Conservation (phyloP, 2,797 vertebrate genomes). For the Oryzias sinensis region DNA sequence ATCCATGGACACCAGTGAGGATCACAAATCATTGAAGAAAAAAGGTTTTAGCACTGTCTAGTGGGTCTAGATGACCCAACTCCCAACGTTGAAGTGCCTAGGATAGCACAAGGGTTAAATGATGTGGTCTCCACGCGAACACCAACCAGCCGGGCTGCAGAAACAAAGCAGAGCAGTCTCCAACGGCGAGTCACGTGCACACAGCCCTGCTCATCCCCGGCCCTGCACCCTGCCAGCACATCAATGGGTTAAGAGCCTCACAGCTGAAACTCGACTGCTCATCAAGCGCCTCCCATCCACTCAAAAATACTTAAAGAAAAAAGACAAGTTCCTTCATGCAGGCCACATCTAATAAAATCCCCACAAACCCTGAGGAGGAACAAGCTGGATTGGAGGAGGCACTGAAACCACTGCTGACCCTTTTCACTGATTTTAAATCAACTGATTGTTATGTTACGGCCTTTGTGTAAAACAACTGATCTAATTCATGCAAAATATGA, state of each 20-base stretch:
- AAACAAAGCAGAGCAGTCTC: constrained; percentile 63
- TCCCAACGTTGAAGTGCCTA: too few species aligned
- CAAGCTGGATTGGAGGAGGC: constrained; percentile 55
- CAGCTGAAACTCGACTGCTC: constrained; percentile 13
- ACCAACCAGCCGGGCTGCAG: constrained; percentile 39
- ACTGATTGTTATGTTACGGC: too few species aligned
- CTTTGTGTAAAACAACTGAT: background rate
- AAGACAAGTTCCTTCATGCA: constrained; percentile 28
- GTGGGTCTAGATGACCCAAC: too few species aligned
- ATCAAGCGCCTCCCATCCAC: constrained; percentile 4
- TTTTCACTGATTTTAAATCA: background rate
- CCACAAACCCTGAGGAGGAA: constrained; percentile 12
- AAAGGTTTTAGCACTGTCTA: too few species aligned
- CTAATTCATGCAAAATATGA: background rate
- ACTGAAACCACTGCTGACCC: constrained; percentile 30
- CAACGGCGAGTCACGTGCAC: constrained; percentile 60
- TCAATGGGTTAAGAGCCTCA: constrained; percentile 29
- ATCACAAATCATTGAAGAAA: too few species aligned
- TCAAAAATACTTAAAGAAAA: constrained; percentile 5
- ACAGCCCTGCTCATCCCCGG: constrained; percentile 47
- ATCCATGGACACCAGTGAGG: too few species aligned
- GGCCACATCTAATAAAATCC: constrained; percentile 21
- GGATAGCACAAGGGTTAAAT: too few species aligned
- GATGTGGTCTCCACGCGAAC: constrained; percentile 17
- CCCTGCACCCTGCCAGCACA: constrained; percentile 26